A percentile compares a stretch with the other conserved stretches of the same genome.
phyloP scores from a whole-genome alignment of 2,113 vertebrate genomes.

The Melanerpes formicivorus region DNA sequence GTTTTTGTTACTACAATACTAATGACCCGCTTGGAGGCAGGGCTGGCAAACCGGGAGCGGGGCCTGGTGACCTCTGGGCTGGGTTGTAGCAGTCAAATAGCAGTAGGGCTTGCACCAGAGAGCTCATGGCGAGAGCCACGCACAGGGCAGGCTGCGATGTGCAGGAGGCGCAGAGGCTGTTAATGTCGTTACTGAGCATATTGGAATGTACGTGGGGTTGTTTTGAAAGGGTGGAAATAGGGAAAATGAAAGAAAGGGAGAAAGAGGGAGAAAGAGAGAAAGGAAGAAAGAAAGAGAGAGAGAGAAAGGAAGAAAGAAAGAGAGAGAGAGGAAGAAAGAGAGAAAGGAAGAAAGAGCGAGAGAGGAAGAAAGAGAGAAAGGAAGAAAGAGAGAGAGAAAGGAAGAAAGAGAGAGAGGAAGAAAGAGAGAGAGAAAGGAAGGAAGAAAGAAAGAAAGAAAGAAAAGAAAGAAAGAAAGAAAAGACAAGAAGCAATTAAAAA shows the following conservation, averaged over 20 bases:
- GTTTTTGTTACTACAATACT: background rate
- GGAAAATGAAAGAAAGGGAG: background rate
- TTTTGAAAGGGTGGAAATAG: background rate
- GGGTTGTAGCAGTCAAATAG: background rate
- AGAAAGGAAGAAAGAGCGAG: too few relatives aligned
- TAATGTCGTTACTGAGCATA: rapidly evolving
- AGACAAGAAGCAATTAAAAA: background rate
- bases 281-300: too few relatives aligned
- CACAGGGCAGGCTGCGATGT: background rate
- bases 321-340: too few relatives aligned
- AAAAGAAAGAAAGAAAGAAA: too few relatives aligned
- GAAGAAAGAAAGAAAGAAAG: too few relatives aligned
- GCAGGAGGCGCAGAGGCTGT: background rate
- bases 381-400: too few relatives aligned
- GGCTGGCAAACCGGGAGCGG: background rate
- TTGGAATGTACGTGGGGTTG: background rate
- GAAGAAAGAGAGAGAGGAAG: background rate
- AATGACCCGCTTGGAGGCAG: background rate
- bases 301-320: too few relatives aligned
- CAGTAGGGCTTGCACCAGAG: rapidly evolving
- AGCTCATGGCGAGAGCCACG: background rate
- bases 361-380: too few relatives aligned
- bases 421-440: too few relatives aligned
- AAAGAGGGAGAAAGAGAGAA: too few relatives aligned
- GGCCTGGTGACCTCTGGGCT: background rate